Evolutionary conservation across 1,140 invertebrate species (phyloP), one percentile per base, ranked within the genome.

Genomic region (Coenobita brevimanus): DNA sequence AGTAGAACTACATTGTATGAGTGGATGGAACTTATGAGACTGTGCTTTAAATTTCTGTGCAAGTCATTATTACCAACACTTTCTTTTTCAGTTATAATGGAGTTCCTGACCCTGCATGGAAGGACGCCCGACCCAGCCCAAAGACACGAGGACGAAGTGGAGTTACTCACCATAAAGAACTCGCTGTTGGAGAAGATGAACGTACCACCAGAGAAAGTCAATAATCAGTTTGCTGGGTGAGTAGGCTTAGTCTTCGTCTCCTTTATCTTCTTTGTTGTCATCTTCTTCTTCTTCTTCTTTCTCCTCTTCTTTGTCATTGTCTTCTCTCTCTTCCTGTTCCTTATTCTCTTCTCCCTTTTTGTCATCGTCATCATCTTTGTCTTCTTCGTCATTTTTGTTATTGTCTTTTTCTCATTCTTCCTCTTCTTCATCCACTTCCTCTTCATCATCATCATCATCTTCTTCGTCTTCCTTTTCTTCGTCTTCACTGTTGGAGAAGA

Each of bases 41-140:
- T n/a, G n/a, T n/a, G n/a, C n/a, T n/a, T n/a, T n/a, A n/a, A n/a
- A n/a, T n/a, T n/a, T n/a, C n/a, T n/a, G n/a, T n/a, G n/a, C n/a
- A n/a, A n/a, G n/a, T n/a, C n/a, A n/a, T n/a, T n/a, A n/a, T n/a
- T n/a, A n/a, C n/a, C n/a, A n/a, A n/a, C n/a, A n/a, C n/a, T n/a
- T n/a, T 76, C 73, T 90, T 91, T 94, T 93, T 84, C 92, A 95
- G 95, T 96, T 90, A 92, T 98, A 38, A 92, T 97, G 71, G 94
- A 95, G 90, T 98, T 98, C 92, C 94, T 95, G 83, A 95, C 95
- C 91, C 94, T 95, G 71, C 92, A 95, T 89, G 93, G 94, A 2
- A 94, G 95, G 36, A 91, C 96, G 92, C 96, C 96, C 41, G 92
- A 94, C 67, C 94, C 95, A 21, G 93, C 93, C 57, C 94, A 94